Evolutionary conservation across 2,888 invertebrate genomes (phyloP).

Genomic region (Agonum fuliginosum): DNA sequence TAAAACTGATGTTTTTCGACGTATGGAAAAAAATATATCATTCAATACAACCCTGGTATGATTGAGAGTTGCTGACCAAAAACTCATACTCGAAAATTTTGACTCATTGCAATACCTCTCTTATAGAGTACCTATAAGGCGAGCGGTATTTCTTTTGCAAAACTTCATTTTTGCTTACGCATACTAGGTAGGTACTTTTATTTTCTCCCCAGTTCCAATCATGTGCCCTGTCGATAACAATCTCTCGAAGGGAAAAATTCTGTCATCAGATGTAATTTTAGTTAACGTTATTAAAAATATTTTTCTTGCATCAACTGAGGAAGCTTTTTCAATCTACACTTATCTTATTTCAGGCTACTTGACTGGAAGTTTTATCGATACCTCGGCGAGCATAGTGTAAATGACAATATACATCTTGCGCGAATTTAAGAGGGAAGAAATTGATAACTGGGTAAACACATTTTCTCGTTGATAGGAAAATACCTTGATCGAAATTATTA

Average conservation of each 20-base stretch:
- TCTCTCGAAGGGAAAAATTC: slow-evolving; percentile 12
- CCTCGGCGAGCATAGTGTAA: background rate
- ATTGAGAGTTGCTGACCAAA: too few species aligned
- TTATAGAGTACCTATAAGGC: too few species aligned
- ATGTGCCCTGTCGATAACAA: slow-evolving; percentile 10
- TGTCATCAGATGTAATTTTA: slow-evolving; percentile 44
- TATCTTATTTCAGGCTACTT: slow-evolving; percentile 34
- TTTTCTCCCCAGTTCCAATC: too few species aligned
- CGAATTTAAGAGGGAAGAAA: slow-evolving; percentile 34
- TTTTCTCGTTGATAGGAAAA: background rate
- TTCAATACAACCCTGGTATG: too few species aligned
- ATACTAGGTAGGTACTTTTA: too few species aligned
- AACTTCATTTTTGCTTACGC: too few species aligned
- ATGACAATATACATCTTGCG: slow-evolving; percentile 36
- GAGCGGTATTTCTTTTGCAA: too few species aligned
- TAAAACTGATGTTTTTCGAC: too few species aligned
- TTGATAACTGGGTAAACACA: slow-evolving; percentile 27
- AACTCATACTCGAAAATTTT: too few species aligned
- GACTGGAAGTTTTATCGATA: slow-evolving; percentile 32
- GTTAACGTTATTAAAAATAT: slow-evolving; percentile 45
- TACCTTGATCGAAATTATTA: background rate
- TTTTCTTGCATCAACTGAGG: slow-evolving; percentile 21
- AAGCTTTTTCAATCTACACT: slow-evolving; percentile 39
- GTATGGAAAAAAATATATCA: too few species aligned
- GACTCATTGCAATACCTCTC: too few species aligned